Base-by-base conservation (phyloP, 2,888 invertebrate genomes). In the Cerastis leucographa region DNA sequence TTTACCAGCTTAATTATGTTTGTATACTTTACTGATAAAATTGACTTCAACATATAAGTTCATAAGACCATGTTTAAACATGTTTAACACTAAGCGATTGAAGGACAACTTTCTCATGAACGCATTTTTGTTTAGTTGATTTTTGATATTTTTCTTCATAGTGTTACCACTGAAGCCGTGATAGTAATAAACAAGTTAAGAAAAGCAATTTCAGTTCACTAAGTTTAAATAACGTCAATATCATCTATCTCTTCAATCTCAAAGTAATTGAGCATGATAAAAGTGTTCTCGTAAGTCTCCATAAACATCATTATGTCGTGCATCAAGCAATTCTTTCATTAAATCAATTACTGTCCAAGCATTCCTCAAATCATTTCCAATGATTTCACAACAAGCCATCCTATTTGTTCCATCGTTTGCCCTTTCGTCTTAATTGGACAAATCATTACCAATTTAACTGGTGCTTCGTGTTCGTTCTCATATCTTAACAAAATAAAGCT, bases 341-440 rank as follows among this genome's bases (percentile, higher is more conserved):
- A 78, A 83, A 80, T 77, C 87, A 88, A 87, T 87, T 87, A 86
- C 78, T 71, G 75, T 54, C 76, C 59, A 78, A 83, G 80, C 83
- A 83, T 83, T 88, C 82, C 81, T 85, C 86, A 87, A 87, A 86
- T 87, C 87, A 88, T 89, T 88, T 87, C 83, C 85, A 90, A 93
- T 92, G 90, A 92, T 90, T 91, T 88, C 88, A 89, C 90, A 90
- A 92, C 90, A 91, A 91, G 90, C 90, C 88, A 85, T 90, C 86
- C 86, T 83, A 85, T 83, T 74, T 78, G 72, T 83, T 85, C 85
- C 78, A 76, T 78, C 84, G 80, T 81, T 89, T 91, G 91, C 92
- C 94, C 91, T 93, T 94, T 92, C 89, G 91, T 91, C 90, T 91
- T 95, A 95, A 95, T 95, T 94, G 94, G 91, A 94, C 94, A 92